phyloP scores from a whole-genome alignment of 1,140 invertebrate genomes.

The Elysia chlorotica region DNA sequence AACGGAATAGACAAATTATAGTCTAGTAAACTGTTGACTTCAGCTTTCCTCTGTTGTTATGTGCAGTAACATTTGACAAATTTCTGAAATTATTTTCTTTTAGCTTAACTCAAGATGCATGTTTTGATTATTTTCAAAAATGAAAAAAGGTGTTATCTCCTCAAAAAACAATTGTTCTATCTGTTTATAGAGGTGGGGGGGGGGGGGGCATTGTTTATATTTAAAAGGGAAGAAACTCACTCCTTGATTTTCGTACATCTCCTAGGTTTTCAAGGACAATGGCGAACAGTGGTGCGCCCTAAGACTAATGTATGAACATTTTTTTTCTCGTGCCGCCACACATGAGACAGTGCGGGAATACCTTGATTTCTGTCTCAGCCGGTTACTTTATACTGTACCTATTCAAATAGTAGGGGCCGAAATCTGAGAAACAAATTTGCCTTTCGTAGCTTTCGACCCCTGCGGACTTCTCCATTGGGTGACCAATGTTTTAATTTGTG shows the following conservation, averaged over 20 bases:
- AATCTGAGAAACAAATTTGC: not conserved
- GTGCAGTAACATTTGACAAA: not conserved
- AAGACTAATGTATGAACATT: not conserved
- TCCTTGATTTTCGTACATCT: too few species aligned
- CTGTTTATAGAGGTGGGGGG: slow-evolving; percentile 93
- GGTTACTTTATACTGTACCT: not conserved
- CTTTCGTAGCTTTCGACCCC: not conserved
- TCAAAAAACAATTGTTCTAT: slow-evolving; percentile 40
- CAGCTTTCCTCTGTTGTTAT: not conserved
- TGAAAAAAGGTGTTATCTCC: not conserved
- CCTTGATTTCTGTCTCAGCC: not conserved
- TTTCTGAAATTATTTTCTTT: not conserved
- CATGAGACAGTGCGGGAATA: not conserved
- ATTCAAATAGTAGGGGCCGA: slow-evolving; percentile 8
- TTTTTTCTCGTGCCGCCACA: not conserved
- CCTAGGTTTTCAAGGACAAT: slow-evolving; percentile 80
- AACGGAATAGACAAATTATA: not conserved
- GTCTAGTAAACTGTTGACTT: not conserved
- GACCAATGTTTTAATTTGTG: not conserved
- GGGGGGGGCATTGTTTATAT: slow-evolving; percentile 99
- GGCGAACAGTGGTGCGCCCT: slow-evolving; percentile 40
- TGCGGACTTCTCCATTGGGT: not conserved
- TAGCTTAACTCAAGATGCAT: not conserved
- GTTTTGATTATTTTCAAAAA: not conserved
- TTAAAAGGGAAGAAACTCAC: too few species aligned